Evolutionary conservation across 2,113 vertebrate genomes (phyloP).

Genomic region (Carassius auratus): DNA sequence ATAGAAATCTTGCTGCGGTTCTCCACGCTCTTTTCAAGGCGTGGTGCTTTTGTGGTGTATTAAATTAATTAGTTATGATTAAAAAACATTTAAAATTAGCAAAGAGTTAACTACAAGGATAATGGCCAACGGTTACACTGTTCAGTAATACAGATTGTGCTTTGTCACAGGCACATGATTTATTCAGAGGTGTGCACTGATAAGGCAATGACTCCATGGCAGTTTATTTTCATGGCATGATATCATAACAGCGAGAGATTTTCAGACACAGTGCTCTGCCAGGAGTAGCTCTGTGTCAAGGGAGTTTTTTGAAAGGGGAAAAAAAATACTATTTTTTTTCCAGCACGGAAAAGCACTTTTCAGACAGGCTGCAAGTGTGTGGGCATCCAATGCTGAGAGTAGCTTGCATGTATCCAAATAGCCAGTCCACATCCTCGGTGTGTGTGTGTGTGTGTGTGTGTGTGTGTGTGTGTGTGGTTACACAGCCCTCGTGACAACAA

Average conservation of each 20-base stretch:
- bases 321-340: slow-evolving; percentile 55
- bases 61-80: slow-evolving; percentile 38
- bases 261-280: slow-evolving; percentile 62
- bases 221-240: slow-evolving; percentile 46
- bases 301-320: slow-evolving; percentile 55
- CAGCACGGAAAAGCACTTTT: slow-evolving; percentile 75
- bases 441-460: background rate
- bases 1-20: slow-evolving; percentile 37
- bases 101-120: slow-evolving; percentile 23
- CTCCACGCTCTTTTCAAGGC: slow-evolving; percentile 7
- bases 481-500: slow-evolving; percentile 23
- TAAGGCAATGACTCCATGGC: slow-evolving; percentile 23
- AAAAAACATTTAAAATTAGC: background rate
- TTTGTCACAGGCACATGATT: slow-evolving; percentile 30
- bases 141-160: slow-evolving; percentile 22
- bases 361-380: slow-evolving; percentile 65
- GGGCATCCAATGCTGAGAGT: slow-evolving; percentile 66
- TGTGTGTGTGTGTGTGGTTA: slow-evolving; percentile 18
- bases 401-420: slow-evolving; percentile 65
- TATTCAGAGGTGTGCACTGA: slow-evolving; percentile 34
- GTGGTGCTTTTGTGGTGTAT: slow-evolving; percentile 25
- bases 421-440: slow-evolving; percentile 36
- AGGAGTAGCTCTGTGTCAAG: slow-evolving; percentile 63
- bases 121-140: slow-evolving; percentile 14
- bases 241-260: slow-evolving; percentile 46